These are phyloP conservation scores for Spisula subtruncata DNA, from an alignment of 2,888 invertebrate genomes.

Conservation along the genomic window DNA sequence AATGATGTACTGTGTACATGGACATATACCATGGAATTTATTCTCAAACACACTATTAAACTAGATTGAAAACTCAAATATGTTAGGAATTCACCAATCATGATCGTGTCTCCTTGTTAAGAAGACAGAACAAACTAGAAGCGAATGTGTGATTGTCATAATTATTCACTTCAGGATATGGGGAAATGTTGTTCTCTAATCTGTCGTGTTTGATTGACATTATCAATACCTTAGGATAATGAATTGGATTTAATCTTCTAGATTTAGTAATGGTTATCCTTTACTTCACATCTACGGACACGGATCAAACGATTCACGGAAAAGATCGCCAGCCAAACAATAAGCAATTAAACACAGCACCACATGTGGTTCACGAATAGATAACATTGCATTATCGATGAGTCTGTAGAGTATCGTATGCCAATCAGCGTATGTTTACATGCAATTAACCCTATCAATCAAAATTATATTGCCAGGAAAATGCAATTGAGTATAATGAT, in stretches of 20 bases:
- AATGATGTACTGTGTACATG: too few species aligned
- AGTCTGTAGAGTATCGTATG: neutral
- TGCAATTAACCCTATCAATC: neutral
- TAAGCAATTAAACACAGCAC: neutral
- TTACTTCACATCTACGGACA: neutral
- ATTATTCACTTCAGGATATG: neutral
- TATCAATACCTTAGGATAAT: neutral
- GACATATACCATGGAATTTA: too few species aligned
- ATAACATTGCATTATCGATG: neutral
- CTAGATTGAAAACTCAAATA: too few species aligned
- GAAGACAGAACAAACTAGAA: too few species aligned
- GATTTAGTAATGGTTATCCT: neutral
- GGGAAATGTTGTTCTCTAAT: neutral
- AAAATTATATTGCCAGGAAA: neutral
- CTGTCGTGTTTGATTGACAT: neutral
- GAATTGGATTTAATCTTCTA: neutral
- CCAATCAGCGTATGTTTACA: slow-evolving; percentile 5
- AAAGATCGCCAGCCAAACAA: neutral
- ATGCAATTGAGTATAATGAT: slow-evolving; percentile 4
- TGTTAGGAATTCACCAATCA: too few species aligned
- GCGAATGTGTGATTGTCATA: too few species aligned
- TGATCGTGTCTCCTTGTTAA: too few species aligned
- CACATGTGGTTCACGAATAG: neutral
- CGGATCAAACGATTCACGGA: neutral
- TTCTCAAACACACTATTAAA: too few species aligned